Base-by-base conservation (phyloP, 2,113 vertebrate genomes). In the Apaloderma vittatum region DNA sequence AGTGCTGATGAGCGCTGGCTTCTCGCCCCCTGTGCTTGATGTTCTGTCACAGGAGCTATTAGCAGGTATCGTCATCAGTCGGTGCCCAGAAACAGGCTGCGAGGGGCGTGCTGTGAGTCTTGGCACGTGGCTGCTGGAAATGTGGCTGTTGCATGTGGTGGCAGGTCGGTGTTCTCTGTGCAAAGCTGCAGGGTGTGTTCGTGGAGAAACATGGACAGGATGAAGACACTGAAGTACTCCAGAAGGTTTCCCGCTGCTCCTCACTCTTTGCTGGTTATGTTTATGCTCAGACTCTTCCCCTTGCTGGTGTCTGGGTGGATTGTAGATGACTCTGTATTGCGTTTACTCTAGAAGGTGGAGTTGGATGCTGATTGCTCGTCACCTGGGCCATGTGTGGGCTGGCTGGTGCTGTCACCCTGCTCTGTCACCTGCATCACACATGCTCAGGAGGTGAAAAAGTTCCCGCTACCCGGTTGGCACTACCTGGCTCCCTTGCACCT, bases 321-420 rank as follows among this genome's bases (percentile, higher is more conserved):
- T 83, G 58, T 46, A 18, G 65, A 14, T 71, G 36, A 65, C 73
- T 68, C 43, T 87, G 46, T 49, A 24, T 22, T 74, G 45, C 37
- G 3, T 51, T 82, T 66, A 23, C 59, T 58, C 12, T 40, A 37
- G 71, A 16, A 65, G 37, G 11, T 68, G 71, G 48, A 65, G 52
- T 4, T 90, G 57, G 51, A 12, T 49, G 20, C 37, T 40, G 27
- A 11, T 59, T 52, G 49, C 48, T 67, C 12, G 1, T 73, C 0
- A 0, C 52, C 15, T 3, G 4, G 12, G 23, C 58, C 63, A 32
- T 36, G 15, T 0, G 1, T 29, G 40, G 37, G 26, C 40, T 55
- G 62, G 57, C 34, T 72, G 5, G 27, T 58, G 63, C 77, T 77
- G 22, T 5, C 20, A 66, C 21, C 21, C 8, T 72, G 40, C 59